These are phyloP conservation scores for Oryzias melastigma DNA, from an alignment of 2,113 vertebrate species.

Conservation along the genomic window DNA sequence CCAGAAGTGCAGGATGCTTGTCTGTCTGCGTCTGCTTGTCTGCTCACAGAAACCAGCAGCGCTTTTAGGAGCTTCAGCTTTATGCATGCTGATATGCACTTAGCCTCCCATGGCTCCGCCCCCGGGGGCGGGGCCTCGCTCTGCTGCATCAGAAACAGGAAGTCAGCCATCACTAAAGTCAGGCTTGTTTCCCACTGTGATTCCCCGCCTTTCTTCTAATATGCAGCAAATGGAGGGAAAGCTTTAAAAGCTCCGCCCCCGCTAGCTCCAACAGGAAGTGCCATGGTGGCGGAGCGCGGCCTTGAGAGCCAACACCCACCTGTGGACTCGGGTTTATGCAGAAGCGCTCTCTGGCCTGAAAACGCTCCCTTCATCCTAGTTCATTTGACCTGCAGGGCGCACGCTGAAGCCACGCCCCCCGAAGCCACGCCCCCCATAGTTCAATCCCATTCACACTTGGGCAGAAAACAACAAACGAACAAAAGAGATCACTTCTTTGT, in stretches of 20 bases:
- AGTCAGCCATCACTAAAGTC: conserved; percentile 28
- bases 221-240: not conserved
- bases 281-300: not conserved
- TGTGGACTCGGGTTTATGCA: not conserved
- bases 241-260: too few species aligned
- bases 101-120: not conserved
- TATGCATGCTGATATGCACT: conserved; percentile 8
- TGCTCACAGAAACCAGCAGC: conserved; percentile 25
- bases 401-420: too few species aligned
- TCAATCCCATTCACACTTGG: too few species aligned
- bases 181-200: not conserved
- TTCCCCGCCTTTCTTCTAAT: not conserved
- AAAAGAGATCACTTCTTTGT: too few species aligned
- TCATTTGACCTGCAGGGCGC: too few species aligned
- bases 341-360: not conserved
- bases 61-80: conserved; percentile 8
- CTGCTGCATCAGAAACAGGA: conserved; percentile 29
- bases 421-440: too few species aligned
- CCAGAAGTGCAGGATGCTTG: too few species aligned
- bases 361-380: too few species aligned
- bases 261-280: not conserved
- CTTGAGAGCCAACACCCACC: not conserved
- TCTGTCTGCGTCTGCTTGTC: not conserved
- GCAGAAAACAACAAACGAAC: too few species aligned
- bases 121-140: not conserved